Evolutionary conservation across 2,888 invertebrate genomes (phyloP).

Genomic region (Hipparchia semele): DNA sequence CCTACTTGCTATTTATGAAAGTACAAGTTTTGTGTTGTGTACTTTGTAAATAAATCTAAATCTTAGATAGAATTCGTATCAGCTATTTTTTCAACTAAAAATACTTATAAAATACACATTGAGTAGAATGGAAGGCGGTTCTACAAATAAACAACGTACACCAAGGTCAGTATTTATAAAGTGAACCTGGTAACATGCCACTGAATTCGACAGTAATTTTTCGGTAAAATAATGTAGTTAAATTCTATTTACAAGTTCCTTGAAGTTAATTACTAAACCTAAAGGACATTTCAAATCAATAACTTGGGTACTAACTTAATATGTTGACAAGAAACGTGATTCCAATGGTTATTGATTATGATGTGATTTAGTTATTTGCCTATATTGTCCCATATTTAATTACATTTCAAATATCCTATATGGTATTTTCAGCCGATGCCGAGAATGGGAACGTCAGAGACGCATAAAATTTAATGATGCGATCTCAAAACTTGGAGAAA

Average conservation of each 20-base stretch:
- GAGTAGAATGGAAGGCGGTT: slow-evolving; percentile 51
- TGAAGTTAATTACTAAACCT: not conserved
- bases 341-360: not conserved
- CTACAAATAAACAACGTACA: slow-evolving; percentile 55
- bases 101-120: too few relatives aligned
- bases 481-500: slow-evolving; percentile 65
- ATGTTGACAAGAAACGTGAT: not conserved
- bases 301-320: not conserved
- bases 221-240: not conserved
- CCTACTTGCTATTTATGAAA: too few relatives aligned
- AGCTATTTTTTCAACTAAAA: not conserved
- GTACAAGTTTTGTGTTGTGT: not conserved
- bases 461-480: slow-evolving; percentile 85
- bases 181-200: not conserved
- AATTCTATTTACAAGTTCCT: not conserved
- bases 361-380: not conserved
- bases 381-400: not conserved
- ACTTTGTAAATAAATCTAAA: not conserved
- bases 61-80: not conserved
- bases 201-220: not conserved
- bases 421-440: slow-evolving; percentile 78
- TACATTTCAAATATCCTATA: not conserved
- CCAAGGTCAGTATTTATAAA: slow-evolving; percentile 53
- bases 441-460: slow-evolving; percentile 88
- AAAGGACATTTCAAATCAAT: not conserved